A percentile compares a stretch with the other conserved stretches of the same genome.
phyloP scores from a whole-genome alignment of 2,888 invertebrate genomes.

The Biston betularia region DNA sequence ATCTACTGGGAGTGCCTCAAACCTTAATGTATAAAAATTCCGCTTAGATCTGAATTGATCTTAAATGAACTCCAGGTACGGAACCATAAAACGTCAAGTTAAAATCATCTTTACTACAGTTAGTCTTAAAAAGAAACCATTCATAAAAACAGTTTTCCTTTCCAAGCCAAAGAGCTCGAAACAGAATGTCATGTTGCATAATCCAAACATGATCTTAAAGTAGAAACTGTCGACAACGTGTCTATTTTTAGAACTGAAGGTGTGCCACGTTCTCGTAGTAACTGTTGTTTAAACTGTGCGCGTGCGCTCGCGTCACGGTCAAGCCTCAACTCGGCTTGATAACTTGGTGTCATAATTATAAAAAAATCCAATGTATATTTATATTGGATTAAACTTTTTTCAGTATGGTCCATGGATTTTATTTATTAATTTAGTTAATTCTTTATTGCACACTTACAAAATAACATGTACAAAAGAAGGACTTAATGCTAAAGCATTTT shows the following conservation, averaged over 20 bases:
- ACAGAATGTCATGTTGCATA: slow-evolving; percentile 7
- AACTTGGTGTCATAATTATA: slow-evolving; percentile 1
- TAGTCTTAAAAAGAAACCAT: background rate
- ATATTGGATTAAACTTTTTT: too few species aligned
- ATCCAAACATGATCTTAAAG: slow-evolving; percentile 3
- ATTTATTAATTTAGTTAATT: too few species aligned
- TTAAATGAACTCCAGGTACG: too few species aligned
- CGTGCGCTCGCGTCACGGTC: slow-evolving; percentile 26
- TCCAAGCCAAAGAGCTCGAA: background rate
- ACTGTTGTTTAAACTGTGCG: slow-evolving; percentile 4
- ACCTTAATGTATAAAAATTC: too few species aligned
- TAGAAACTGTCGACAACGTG: slow-evolving; percentile 9
- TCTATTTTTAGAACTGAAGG: slow-evolving; percentile 27
- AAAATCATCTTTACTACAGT: background rate
- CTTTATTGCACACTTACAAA: too few species aligned
- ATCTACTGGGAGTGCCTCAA: too few species aligned
- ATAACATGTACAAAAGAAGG: too few species aligned
- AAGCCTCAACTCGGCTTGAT: background rate
- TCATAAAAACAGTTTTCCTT: background rate
- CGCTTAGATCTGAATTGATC: too few species aligned
- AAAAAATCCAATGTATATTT: background rate
- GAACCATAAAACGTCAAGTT: background rate
- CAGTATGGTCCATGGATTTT: too few species aligned
- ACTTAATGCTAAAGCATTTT: too few species aligned
- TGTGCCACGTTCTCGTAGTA: slow-evolving; percentile 9